phyloP scores from a whole-genome alignment of 2,888 invertebrate species.

The Lasioglossum malachurum region DNA sequence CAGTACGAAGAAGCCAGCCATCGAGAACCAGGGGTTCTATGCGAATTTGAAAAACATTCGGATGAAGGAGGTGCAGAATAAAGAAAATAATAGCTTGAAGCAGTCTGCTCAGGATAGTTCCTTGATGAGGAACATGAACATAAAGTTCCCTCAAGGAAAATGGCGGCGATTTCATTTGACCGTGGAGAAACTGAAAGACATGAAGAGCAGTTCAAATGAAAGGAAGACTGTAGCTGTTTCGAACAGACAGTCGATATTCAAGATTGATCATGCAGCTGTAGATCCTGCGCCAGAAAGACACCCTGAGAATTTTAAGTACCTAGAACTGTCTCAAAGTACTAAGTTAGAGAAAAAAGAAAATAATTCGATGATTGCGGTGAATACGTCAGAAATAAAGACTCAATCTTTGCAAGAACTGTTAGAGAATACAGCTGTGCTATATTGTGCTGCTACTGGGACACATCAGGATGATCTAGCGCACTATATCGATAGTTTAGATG shows the following conservation, averaged over 20 bases:
- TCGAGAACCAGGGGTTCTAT: conserved; percentile 18
- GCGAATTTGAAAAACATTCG: conserved; percentile 18
- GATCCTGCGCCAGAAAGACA: neutral
- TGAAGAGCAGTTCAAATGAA: conserved; percentile 2
- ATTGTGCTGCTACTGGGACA: conserved; percentile 80
- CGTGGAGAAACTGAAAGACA: conserved; percentile 55
- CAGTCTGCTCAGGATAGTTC: neutral
- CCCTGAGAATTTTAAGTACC: conserved; percentile 3
- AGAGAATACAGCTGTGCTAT: conserved; percentile 80
- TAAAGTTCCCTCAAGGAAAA: conserved; percentile 59
- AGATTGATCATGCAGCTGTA: conserved; percentile 4
- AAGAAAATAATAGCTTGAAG: conserved; percentile 14
- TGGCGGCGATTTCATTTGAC: conserved; percentile 64
- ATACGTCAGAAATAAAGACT: neutral
- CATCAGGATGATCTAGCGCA: conserved; percentile 78
- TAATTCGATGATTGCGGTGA: neutral
- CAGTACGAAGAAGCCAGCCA: conserved; percentile 33
- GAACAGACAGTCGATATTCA: conserved; percentile 23
- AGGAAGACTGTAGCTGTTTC: neutral
- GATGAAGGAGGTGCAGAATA: conserved; percentile 15
- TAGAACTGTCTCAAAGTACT: conserved; percentile 22
- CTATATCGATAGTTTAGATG: conserved; percentile 79
- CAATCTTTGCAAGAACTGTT: conserved; percentile 76
- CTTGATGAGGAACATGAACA: conserved; percentile 16
- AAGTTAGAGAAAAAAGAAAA: conserved; percentile 27